A percentile compares a stretch with the other conserved stretches of the same genome.
These are phyloP conservation scores for Coryphaenoides rupestris DNA, from an alignment of 2,113 vertebrate genomes.

Conservation along the genomic window DNA sequence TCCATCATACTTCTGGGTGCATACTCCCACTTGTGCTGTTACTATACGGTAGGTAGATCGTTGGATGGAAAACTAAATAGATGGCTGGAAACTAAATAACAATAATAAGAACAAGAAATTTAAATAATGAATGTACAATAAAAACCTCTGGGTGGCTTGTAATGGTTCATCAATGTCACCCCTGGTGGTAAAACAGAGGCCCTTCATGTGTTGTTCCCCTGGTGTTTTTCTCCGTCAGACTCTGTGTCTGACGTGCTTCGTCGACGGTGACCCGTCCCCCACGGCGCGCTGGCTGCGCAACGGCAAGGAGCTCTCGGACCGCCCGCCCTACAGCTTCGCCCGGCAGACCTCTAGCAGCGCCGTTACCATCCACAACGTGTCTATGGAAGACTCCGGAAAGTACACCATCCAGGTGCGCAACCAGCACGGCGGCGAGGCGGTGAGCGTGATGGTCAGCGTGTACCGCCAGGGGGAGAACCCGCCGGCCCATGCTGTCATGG, in stretches of 20 bases:
- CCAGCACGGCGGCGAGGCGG: constrained; percentile 84
- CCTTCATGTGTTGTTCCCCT: no score
- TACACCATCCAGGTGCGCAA: constrained; percentile 90
- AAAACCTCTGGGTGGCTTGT: no score
- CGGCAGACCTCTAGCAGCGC: constrained; percentile 77
- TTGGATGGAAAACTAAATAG: no score
- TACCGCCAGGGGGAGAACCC: constrained; percentile 85
- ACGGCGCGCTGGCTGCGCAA: constrained; percentile 92
- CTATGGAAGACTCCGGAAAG: constrained; percentile 83
- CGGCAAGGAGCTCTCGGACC: constrained; percentile 76
- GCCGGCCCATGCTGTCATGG: constrained; percentile 55
- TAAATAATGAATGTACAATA: no score
- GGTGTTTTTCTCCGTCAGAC: constrained; percentile 93
- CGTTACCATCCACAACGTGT: constrained; percentile 85
- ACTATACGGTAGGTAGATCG: no score
- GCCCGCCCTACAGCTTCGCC: constrained; percentile 79
- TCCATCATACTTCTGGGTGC: no score
- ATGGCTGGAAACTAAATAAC: neutral
- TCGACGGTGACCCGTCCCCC: constrained; percentile 86
- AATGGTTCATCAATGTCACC: no score
- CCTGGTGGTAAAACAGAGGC: neutral
- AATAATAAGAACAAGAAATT: no score
- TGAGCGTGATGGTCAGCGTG: constrained; percentile 88
- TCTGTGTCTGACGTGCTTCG: constrained; percentile 87
- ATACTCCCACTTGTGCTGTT: no score